These are phyloP conservation scores for Salticus scenicus DNA, from an alignment of 2,888 invertebrate species.

Conservation along the genomic window DNA sequence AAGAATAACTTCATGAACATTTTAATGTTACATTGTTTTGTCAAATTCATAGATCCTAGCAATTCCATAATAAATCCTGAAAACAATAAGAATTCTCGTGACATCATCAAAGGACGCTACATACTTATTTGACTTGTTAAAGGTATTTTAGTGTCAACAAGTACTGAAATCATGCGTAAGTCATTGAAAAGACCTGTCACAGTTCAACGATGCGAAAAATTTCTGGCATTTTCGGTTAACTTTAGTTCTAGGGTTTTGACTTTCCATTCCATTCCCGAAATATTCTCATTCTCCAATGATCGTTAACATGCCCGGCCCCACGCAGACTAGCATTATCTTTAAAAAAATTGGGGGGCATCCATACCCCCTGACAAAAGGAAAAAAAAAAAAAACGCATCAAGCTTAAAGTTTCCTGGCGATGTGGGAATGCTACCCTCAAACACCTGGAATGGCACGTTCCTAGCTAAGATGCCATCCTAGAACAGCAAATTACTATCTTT, in stretches of 20 bases:
- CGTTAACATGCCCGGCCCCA: background rate
- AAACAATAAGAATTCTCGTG: no score
- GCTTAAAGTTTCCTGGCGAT: background rate
- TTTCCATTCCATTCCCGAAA: background rate
- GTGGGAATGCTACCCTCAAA: background rate
- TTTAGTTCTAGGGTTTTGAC: background rate
- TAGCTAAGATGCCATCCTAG: background rate
- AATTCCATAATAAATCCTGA: no score
- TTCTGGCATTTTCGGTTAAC: background rate
- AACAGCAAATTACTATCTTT: background rate
- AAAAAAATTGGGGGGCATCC: background rate
- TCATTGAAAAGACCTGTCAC: background rate
- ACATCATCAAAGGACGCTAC: no score
- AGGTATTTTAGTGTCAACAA: no score
- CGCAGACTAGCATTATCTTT: background rate
- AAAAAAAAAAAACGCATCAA: no score
- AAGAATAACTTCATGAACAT: no score
- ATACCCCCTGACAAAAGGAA: background rate
- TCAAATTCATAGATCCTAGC: no score
- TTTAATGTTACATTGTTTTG: no score
- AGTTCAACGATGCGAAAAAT: background rate
- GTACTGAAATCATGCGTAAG: no score
- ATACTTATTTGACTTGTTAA: no score
- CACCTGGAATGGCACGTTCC: no score
- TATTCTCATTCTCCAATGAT: background rate